phyloP scores from a whole-genome alignment of 2,888 invertebrate species.

The Polyommatus iphigenia region DNA sequence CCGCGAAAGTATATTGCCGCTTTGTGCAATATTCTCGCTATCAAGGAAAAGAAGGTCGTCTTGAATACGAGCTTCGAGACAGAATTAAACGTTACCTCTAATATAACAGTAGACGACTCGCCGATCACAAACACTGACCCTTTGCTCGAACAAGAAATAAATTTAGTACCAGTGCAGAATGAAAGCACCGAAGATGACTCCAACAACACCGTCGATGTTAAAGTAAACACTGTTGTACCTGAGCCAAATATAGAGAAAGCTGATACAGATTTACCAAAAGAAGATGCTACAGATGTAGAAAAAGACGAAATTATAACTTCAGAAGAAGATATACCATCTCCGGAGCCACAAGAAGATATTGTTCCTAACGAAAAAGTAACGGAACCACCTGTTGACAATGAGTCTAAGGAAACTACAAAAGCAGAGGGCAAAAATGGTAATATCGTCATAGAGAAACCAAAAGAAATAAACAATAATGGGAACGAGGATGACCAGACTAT shows the following conservation, averaged over 20 bases:
- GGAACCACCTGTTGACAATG: slow-evolving; percentile 42
- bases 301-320: slow-evolving; percentile 51
- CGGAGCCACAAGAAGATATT: slow-evolving; percentile 51
- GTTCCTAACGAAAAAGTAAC: slow-evolving; percentile 51
- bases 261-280: slow-evolving; percentile 56
- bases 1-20: slow-evolving; percentile 86
- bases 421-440: slow-evolving; percentile 59
- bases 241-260: slow-evolving; percentile 53
- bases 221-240: slow-evolving; percentile 52
- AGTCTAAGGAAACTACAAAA: slow-evolving; percentile 55
- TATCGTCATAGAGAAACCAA: slow-evolving; percentile 55
- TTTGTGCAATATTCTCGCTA: slow-evolving; percentile 87
- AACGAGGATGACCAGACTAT: slow-evolving; percentile 66
- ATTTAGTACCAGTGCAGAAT: slow-evolving; percentile 59
- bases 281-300: slow-evolving; percentile 55
- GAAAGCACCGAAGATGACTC: slow-evolving; percentile 59
- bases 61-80: slow-evolving; percentile 82
- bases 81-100: slow-evolving; percentile 71
- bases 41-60: slow-evolving; percentile 83
- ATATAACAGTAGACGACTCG: slow-evolving; percentile 66
- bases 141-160: slow-evolving; percentile 61
- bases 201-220: slow-evolving; percentile 57
- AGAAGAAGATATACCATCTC: slow-evolving; percentile 52
- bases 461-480: slow-evolving; percentile 49
- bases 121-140: slow-evolving; percentile 59